Percentiles rank a stretch among this genome's conserved stretches.
Evolutionary conservation across 1,140 invertebrate species (phyloP).

Genomic region (Lysiphlebus fabarum): DNA sequence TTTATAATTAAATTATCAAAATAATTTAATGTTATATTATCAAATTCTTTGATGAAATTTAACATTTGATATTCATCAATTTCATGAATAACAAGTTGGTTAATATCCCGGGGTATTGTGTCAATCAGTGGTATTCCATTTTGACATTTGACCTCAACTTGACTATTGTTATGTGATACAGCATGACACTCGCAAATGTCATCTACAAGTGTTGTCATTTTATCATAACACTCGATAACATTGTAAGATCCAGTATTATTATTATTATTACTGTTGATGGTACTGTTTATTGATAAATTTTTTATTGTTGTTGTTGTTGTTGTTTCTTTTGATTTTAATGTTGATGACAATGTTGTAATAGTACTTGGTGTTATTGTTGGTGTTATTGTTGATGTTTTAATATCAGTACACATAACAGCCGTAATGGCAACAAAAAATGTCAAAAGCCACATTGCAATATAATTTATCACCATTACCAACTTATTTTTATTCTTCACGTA

Average conservation of each 20-base stretch:
- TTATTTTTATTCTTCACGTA: constrained; percentile 17
- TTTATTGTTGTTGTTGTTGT: no score
- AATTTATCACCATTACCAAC: constrained; percentile 15
- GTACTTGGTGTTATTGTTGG: no score
- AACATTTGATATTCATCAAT: constrained; percentile 34
- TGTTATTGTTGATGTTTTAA: neutral
- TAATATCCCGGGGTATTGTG: constrained; percentile 13
- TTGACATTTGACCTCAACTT: constrained; percentile 17
- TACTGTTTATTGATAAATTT: neutral
- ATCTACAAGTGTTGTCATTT: neutral
- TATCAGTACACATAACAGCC: neutral
- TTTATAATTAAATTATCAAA: constrained; percentile 37
- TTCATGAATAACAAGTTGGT: constrained; percentile 13
- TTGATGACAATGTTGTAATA: no score
- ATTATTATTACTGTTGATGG: neutral
- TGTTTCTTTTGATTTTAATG: no score
- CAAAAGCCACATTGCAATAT: constrained; percentile 23
- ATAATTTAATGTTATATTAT: constrained; percentile 27
- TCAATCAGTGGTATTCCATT: constrained; percentile 20
- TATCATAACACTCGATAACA: constrained; percentile 21
- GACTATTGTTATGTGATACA: constrained; percentile 7
- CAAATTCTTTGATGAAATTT: constrained; percentile 33
- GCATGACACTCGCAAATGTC: constrained; percentile 17
- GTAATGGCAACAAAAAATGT: constrained; percentile 19
- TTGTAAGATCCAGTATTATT: constrained; percentile 6